These are phyloP conservation scores for Drosophila fungiperda DNA, from an alignment of 2,888 invertebrate genomes.

Conservation along the genomic window DNA sequence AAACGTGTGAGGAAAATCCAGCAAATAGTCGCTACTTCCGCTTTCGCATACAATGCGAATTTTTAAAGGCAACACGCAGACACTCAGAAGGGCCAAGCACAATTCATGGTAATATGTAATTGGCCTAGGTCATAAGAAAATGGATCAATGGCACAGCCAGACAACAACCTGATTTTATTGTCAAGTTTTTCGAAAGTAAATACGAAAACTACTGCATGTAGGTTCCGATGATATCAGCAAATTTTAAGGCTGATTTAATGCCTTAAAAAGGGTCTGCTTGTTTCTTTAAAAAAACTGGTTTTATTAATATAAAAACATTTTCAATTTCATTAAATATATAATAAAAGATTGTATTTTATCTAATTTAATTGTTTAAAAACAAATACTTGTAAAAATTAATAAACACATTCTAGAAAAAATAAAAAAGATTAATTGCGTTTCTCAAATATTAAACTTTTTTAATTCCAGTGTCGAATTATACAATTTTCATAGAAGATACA, in stretches of 20 bases:
- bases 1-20: conserved; percentile 49
- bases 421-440: background rate
- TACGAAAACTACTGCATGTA: background rate
- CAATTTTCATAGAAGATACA: no score
- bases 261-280: background rate
- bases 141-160: conserved; percentile 31
- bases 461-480: background rate
- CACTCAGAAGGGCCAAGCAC: conserved; percentile 4
- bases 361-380: background rate
- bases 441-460: background rate
- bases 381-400: background rate
- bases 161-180: background rate
- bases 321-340: background rate
- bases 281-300: background rate
- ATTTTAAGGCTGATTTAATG: background rate
- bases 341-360: background rate
- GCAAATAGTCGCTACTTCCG: conserved; percentile 14
- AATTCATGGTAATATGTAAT: conserved; percentile 20
- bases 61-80: conserved; percentile 9
- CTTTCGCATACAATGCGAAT: conserved; percentile 7
- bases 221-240: background rate
- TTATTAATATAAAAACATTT: background rate
- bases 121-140: conserved; percentile 21
- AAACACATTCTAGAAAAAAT: background rate
- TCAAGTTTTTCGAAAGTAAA: conserved; percentile 1